Percentiles rank a stretch among this genome's conserved stretches.
Conservation (phyloP, 2,113 vertebrate genomes). For the Leptobrachium ailaonicum region DNA sequence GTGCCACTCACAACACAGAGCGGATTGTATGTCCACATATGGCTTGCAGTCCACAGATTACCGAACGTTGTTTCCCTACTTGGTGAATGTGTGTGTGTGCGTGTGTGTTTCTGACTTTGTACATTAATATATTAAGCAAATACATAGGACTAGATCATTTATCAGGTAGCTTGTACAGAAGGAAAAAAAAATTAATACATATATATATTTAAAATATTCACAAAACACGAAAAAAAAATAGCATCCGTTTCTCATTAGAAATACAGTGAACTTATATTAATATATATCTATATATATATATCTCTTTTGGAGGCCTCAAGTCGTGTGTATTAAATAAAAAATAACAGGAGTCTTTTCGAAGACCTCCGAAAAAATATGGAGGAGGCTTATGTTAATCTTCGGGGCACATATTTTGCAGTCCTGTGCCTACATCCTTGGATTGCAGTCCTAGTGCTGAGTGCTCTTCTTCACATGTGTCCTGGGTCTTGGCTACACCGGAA, state of each 20-base stretch:
- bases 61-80: conserved; percentile 30
- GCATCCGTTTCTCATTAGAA: conserved; percentile 52
- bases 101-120: conserved; percentile 18
- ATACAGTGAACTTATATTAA: conserved; percentile 53
- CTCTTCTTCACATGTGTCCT: conserved; percentile 49
- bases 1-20: conserved; percentile 73
- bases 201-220: conserved; percentile 66
- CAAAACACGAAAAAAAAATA: conserved; percentile 49
- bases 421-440: conserved; percentile 46
- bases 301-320: conserved; percentile 38
- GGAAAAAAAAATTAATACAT: conserved; percentile 51
- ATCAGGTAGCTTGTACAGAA: conserved; percentile 49
- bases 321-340: conserved; percentile 50
- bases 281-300: conserved; percentile 44
- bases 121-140: conserved; percentile 55
- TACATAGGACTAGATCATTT: conserved; percentile 54
- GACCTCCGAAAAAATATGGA: conserved; percentile 44
- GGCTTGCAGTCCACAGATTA: conserved; percentile 38
- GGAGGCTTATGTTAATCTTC: conserved; percentile 44
- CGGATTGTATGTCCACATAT: conserved; percentile 57
- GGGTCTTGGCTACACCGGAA: conserved; percentile 50
- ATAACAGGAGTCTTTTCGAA: conserved; percentile 51
- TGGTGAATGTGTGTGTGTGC: conserved; percentile 11
- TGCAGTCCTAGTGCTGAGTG: conserved; percentile 52
- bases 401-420: conserved; percentile 37